Percentiles rank a stretch among this genome's conserved stretches.
Evolutionary conservation across 92 coral and sea anemone genomes (phyloP).

Genomic region (Pocillopora meandrina): DNA sequence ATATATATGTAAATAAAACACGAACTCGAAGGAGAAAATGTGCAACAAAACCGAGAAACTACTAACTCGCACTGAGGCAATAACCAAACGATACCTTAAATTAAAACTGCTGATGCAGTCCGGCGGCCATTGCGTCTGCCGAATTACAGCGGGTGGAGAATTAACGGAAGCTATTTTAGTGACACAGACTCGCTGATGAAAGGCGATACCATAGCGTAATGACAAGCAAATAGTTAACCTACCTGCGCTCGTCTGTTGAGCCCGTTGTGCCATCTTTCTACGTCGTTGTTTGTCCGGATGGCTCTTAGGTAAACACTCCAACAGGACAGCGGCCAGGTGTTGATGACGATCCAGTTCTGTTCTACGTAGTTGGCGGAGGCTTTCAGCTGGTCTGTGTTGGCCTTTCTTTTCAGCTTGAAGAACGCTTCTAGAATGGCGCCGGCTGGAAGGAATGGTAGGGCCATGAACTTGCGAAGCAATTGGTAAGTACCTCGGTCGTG

Average conservation of each 20-base stretch:
- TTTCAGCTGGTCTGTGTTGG: conserved; percentile 15
- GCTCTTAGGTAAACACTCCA: conserved; percentile 14
- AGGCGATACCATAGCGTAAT: too few relatives aligned
- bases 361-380: conserved; percentile 14
- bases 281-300: background rate
- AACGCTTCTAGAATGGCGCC: conserved; percentile 20
- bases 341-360: conserved; percentile 29
- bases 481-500: conserved; percentile 29
- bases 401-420: conserved; percentile 18
- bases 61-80: too few relatives aligned
- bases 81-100: too few relatives aligned
- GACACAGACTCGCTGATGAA: too few relatives aligned
- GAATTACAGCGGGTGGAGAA: too few relatives aligned
- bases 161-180: too few relatives aligned
- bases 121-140: too few relatives aligned
- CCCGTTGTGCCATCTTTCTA: background rate
- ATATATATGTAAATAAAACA: too few relatives aligned
- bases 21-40: too few relatives aligned
- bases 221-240: too few relatives aligned
- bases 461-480: conserved; percentile 21
- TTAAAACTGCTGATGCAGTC: too few relatives aligned
- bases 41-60: too few relatives aligned
- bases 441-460: conserved; percentile 34
- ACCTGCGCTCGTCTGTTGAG: background rate
- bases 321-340: conserved; percentile 18